Evolutionary conservation across 2,888 invertebrate genomes (phyloP), one percentile per base, ranked within the genome.

Genomic region (Eumerus sabulonum): DNA sequence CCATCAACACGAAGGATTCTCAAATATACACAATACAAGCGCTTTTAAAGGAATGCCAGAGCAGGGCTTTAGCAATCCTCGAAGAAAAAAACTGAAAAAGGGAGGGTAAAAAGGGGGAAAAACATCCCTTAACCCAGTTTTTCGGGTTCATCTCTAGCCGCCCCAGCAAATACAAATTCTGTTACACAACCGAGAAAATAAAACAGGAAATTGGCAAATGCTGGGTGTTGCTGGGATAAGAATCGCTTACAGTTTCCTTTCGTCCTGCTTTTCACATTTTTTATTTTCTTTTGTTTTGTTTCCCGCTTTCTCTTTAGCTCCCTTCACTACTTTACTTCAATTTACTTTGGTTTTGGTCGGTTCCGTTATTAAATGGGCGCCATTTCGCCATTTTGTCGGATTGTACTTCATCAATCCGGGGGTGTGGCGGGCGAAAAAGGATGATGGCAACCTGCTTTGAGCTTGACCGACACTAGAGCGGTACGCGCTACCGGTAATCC

Each of bases 301-400:
- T n/a, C n/a, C n/a, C n/a, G n/a, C 38, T 50, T 68, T 44, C 19
- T 14, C 38, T 54, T 11, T 19, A 40, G 57, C 17, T 47, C 63
- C 54, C 38, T 60, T 47, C 63, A 56, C 38, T 59, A 51, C 66
- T 72, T 72, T 62, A 59, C 54, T 62, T 40, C 47, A 64, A 64
- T 62, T 77, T 72, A 72, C 73, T 73, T 54, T 67, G 40, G 51
- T 35, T 62, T 56, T 67, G 40, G 51, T 35, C 56, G 48, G 40
- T n/a, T 40, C 9, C 40, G 11, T 27, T 27, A 68, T 63, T 70
- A 79, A 74, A 68, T 74, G 54, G 74, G 74, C 68, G 70, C 79
- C 74, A 77, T 76, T 76, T 76, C 60, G 62, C 76, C 66, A 64
- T 73, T 73, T 77, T 62, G 50, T 73, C 27, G 27, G 27, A n/a